A percentile compares a stretch with the other conserved stretches of the same genome.
These are phyloP conservation scores for Euzophera pinguis DNA, from an alignment of 2,888 invertebrate genomes.

Conservation along the genomic window DNA sequence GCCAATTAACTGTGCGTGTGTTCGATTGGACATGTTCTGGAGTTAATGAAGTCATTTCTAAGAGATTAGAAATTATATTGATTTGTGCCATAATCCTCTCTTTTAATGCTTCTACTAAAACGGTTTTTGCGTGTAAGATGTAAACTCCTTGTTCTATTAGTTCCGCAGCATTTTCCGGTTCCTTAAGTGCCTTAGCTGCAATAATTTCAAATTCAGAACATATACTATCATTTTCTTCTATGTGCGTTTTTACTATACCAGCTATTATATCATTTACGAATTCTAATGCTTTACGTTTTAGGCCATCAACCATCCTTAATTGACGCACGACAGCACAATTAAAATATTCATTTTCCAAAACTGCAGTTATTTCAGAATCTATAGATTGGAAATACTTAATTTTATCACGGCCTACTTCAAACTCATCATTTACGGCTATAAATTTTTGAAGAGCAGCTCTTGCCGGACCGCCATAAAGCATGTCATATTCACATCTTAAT, in stretches of 20 bases:
- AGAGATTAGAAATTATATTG: conserved; percentile 82
- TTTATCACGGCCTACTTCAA: conserved; percentile 80
- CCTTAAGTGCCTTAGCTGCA: conserved; percentile 82
- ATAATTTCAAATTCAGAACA: conserved; percentile 87
- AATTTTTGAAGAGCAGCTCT: conserved; percentile 65
- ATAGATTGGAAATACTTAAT: conserved; percentile 81
- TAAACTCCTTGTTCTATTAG: conserved; percentile 89
- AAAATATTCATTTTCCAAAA: conserved; percentile 85
- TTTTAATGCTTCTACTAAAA: conserved; percentile 83
- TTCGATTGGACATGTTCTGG: conserved; percentile 89
- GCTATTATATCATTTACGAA: conserved; percentile 81
- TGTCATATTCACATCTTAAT: conserved; percentile 77
- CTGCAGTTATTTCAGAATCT: conserved; percentile 79
- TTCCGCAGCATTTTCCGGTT: conserved; percentile 89
- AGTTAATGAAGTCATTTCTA: conserved; percentile 87
- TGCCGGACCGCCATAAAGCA: conserved; percentile 75
- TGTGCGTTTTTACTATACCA: conserved; percentile 82
- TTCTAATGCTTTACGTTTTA: conserved; percentile 79
- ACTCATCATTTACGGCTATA: conserved; percentile 72
- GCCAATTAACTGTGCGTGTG: conserved; percentile 90
- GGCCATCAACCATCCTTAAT: conserved; percentile 80
- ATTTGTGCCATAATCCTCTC: conserved; percentile 85
- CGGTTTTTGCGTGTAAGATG: conserved; percentile 88
- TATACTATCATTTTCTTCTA: conserved; percentile 83
- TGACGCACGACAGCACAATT: conserved; percentile 82